Evolutionary conservation across 2,797 vertebrate species (phyloP).

Genomic region (Zalophus californianus): DNA sequence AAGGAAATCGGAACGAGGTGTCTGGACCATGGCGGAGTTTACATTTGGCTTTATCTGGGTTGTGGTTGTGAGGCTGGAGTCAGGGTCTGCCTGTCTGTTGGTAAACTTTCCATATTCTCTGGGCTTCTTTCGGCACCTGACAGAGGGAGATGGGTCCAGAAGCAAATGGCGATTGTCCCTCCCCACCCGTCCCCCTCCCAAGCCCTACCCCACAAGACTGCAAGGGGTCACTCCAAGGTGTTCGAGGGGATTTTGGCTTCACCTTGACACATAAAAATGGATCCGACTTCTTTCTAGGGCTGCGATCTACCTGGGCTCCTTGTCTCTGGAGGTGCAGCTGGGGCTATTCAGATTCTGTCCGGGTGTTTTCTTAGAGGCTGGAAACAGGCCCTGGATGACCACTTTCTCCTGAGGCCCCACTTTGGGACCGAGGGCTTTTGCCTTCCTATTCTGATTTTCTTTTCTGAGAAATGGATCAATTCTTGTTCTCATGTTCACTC

Average conservation of each 20-base stretch:
- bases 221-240: fast-evolving
- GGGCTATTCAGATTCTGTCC: neutral
- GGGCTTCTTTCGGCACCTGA: fast-evolving
- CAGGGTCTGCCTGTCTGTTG: constrained; percentile 53
- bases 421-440: neutral
- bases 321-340: fast-evolving
- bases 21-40: constrained; percentile 51
- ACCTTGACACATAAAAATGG: neutral
- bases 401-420: no score
- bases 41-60: constrained; percentile 6
- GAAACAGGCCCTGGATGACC: neutral
- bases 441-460: neutral
- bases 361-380: neutral
- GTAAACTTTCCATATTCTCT: neutral
- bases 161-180: neutral
- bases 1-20: constrained; percentile 73
- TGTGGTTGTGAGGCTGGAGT: constrained; percentile 58
- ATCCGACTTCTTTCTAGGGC: neutral
- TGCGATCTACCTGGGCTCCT: fast-evolving
- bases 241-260: neutral
- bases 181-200: fast-evolving
- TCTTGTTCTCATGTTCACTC: neutral
- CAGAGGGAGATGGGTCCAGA: neutral
- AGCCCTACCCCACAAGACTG: fast-evolving
- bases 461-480: neutral